Conservation (phyloP, 2,797 vertebrate species). For the Gallirallus australis region DNA sequence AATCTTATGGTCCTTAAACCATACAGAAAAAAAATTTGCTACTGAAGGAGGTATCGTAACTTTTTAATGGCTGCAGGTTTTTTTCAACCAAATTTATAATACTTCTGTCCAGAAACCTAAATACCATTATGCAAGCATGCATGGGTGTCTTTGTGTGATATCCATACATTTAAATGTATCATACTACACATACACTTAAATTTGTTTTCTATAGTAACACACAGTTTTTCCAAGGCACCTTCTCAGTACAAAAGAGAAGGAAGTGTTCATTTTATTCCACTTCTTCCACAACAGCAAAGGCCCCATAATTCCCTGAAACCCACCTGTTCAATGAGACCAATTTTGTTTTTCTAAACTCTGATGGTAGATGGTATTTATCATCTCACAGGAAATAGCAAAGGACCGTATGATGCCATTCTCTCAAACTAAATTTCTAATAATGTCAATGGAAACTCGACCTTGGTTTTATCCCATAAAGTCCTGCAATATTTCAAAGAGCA, state of each 20-base stretch:
- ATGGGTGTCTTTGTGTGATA: neutral
- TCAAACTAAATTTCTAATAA: neutral
- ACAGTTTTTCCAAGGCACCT: neutral
- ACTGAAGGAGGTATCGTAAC: neutral
- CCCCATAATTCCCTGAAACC: neutral
- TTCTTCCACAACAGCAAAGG: neutral
- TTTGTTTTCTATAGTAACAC: neutral
- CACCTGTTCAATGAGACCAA: neutral
- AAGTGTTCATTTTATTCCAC: neutral
- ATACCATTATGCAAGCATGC: neutral
- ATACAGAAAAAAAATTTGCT: neutral
- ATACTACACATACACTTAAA: neutral
- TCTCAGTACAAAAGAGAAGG: conserved; percentile 22
- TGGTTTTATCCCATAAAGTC: neutral
- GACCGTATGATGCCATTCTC: neutral
- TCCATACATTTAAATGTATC: neutral
- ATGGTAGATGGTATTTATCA: neutral
- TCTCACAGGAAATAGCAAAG: neutral
- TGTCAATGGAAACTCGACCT: neutral
- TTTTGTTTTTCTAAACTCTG: neutral
- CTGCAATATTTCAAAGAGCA: neutral
- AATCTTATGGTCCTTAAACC: neutral
- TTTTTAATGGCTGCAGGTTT: neutral
- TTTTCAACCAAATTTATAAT: neutral
- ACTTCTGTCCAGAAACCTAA: neutral